A percentile compares a stretch with the other conserved stretches of the same genome.
phyloP scores from a whole-genome alignment of 2,797 vertebrate species.

The Pteronotus mesoamericanus region DNA sequence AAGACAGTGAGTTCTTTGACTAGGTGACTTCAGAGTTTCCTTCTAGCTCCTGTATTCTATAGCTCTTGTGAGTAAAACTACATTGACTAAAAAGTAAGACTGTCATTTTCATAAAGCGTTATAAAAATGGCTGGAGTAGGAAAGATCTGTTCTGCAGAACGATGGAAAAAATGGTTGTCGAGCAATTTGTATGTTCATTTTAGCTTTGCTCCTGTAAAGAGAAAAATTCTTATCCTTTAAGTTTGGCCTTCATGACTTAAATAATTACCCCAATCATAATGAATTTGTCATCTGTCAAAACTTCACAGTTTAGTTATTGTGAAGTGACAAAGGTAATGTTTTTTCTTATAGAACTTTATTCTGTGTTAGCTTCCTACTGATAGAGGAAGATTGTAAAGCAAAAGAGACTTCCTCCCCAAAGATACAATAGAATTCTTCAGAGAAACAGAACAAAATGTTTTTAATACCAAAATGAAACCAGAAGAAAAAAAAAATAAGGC shows the following conservation, averaged over 20 bases:
- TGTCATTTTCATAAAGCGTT: slow-evolving; percentile 77
- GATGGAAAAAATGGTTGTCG: slow-evolving; percentile 82
- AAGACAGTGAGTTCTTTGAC: slow-evolving; percentile 77
- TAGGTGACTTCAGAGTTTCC: background rate
- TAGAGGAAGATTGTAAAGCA: background rate
- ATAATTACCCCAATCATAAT: slow-evolving; percentile 33
- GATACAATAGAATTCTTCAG: slow-evolving; percentile 15
- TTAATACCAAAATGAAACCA: slow-evolving; percentile 42
- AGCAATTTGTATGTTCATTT: slow-evolving; percentile 76
- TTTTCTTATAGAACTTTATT: slow-evolving; percentile 40
- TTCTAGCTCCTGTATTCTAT: background rate
- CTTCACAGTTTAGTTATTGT: background rate
- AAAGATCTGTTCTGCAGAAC: slow-evolving; percentile 80
- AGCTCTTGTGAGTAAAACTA: slow-evolving; percentile 78
- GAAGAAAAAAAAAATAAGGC: background rate
- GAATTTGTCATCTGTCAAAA: slow-evolving; percentile 36
- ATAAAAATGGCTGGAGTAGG: too few species aligned
- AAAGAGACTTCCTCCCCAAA: background rate
- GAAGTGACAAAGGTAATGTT: background rate
- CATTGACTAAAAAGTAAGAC: slow-evolving; percentile 81
- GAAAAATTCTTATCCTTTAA: background rate
- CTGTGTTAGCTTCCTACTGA: background rate
- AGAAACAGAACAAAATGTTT: slow-evolving; percentile 32
- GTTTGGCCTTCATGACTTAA: slow-evolving; percentile 23
- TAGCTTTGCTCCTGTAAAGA: background rate